Evolutionary conservation across 2,888 invertebrate genomes (phyloP), one percentile per base, ranked within the genome.

Genomic region (Doris montereyensis): DNA sequence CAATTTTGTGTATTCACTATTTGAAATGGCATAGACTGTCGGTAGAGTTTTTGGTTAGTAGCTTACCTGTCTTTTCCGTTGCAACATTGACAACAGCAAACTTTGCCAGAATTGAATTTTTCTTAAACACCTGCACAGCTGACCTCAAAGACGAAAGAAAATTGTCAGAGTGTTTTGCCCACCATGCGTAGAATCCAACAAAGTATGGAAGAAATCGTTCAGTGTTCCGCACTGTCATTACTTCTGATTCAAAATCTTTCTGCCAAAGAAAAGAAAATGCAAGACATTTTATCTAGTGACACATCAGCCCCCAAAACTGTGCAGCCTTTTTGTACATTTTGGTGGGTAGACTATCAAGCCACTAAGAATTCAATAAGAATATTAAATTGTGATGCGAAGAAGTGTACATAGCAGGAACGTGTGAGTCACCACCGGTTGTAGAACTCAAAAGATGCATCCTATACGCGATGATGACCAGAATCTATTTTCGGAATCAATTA

Each of bases 11-110:
- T n/a, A n/a, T n/a, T n/a, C n/a, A n/a, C n/a, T n/a, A n/a, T n/a
- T n/a, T n/a, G n/a, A n/a, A n/a, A n/a, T n/a, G n/a, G n/a, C n/a
- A n/a, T n/a, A n/a, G n/a, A n/a, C n/a, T n/a, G n/a, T n/a, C n/a
- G n/a, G n/a, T n/a, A n/a, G n/a, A n/a, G n/a, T n/a, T n/a, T n/a
- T n/a, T n/a, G n/a, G n/a, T n/a, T n/a, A n/a, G n/a, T n/a, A n/a
- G n/a, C n/a, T n/a, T 30, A 81, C 81, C 34, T 41, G 32, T 34
- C 62, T 78, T 74, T 32, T 83, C 77, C 21, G 82, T 78, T 13
- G 73, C 72, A 2, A 86, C 76, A 75, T 87, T 85, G 2, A 87
- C 82, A 4, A 86, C 76, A 28, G 86, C 87, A 82, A 85, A 87
- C 52, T 79, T 81, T 5, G 86, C 10, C 13, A 79, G 41, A 2